These are phyloP conservation scores for Dicerorhinus sumatrensis DNA, from an alignment of 2,113 vertebrate species.

Conservation along the genomic window DNA sequence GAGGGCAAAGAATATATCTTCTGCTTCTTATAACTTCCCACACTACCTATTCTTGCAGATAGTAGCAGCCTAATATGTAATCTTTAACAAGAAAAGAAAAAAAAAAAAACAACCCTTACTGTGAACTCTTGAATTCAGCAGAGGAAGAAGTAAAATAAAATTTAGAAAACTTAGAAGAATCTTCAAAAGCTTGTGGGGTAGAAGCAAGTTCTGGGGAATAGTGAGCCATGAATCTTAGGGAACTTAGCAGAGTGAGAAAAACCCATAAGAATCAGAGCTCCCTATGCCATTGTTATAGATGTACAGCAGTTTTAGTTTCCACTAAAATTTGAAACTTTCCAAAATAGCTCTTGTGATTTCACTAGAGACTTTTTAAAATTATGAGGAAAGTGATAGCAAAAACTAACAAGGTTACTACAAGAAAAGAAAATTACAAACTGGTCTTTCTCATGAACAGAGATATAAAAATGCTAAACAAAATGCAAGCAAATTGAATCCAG, in stretches of 20 bases:
- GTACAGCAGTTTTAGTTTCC: not conserved
- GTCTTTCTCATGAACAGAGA: not conserved
- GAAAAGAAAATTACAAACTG: conserved; percentile 38
- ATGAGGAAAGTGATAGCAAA: not conserved
- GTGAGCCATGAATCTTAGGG: not conserved
- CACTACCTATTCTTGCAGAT: not conserved
- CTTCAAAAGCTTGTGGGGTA: not conserved
- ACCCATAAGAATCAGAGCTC: not conserved
- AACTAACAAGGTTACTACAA: not conserved
- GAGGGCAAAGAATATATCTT: not conserved
- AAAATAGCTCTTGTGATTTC: conserved; percentile 27
- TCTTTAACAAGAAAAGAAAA: not conserved
- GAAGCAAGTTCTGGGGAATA: not conserved
- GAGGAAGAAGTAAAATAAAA: conserved; percentile 37
- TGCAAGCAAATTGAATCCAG: conserved; percentile 37
- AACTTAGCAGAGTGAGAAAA: conserved; percentile 42
- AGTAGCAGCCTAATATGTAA: not conserved
- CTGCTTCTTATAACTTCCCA: conserved; percentile 5
- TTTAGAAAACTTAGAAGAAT: conserved; percentile 30
- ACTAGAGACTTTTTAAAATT: conserved; percentile 32
- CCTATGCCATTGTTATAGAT: not conserved
- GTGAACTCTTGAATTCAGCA: not conserved
- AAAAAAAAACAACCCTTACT: not conserved
- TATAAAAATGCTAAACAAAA: conserved; percentile 52
- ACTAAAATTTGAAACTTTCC: not conserved